Evolutionary conservation across 2,797 vertebrate species (phyloP), one percentile per base, ranked within the genome.

Genomic region (Xenopus petersii): DNA sequence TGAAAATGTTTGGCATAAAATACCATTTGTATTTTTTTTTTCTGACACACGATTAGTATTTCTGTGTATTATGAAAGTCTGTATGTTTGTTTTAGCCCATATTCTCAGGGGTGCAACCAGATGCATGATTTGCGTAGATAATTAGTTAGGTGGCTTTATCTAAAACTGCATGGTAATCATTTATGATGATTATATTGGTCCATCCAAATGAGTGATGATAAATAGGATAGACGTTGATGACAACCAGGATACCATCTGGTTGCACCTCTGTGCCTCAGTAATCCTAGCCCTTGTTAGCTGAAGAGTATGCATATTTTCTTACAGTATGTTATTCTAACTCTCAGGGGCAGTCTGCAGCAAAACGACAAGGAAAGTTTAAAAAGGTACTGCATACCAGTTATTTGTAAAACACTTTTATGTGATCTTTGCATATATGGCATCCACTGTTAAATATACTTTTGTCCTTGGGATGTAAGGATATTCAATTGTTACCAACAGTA

Each of bases 351-450:
- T 96, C 96, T 91, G 94, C 96, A 94, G 95, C 98, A 96, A 98
- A 99, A 89, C 96, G 96, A 90, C 96, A 99, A 97, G 94, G 97
- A 93, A 99, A 99, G 92, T 98, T 94, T 97, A 98, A 98, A 98
- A 98, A 99, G 98, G 98, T 98, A 99, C 98, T 98, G 95, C 91
- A 90, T 91, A 92, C 87, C 93, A 94, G 94, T 92, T 93, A 86
- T 91, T 60, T 30, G 26, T 30, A 30, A 30, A 30, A 30, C 26
- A 30, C 26, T 30, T 30, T 30, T 42, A 42, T 42, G 36, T 42
- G 36, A 42, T 42, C 36, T 42, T 42, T 42, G 36, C 36, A 42
- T 42, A 42, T 42, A 42, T 42, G 36, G 36, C 36, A 42, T 42
- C 5, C 36, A 42, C 36, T 42, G 4, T 42, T 42, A 42, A 42